Base-by-base conservation (phyloP, 1,140 invertebrate species). In the Leptinotarsa lineolata region DNA sequence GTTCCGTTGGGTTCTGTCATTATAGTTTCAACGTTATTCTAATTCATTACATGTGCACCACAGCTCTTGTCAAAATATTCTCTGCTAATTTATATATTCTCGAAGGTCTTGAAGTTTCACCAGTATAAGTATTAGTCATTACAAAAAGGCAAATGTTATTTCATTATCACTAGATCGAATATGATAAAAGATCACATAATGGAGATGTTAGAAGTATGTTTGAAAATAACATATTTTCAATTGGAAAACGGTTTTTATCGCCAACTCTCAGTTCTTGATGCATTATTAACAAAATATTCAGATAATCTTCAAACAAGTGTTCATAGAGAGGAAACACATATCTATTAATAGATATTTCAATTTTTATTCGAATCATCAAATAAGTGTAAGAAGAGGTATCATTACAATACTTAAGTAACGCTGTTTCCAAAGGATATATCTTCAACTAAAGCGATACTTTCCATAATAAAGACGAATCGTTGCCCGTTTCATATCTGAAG, bases 1-100 rank as follows among this genome's bases (percentile, higher is more conserved):
- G n/a, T 54, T 54, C n/a, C 48, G 48, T 54, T 54, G 48, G 48
- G n/a, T 16, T 54, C 48, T n/a, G 48, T 54, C n/a, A 54, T 16
- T n/a, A 54, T 54, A 54, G n/a, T 48, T 54, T 54, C 12, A 15
- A 3, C 5, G n/a, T 16, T 54, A n/a, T 54, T 11, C 46, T 1
- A 16, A 54, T 54, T n/a, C 5, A n/a, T n/a, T 2, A 54, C 5
- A n/a, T 54, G 48, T 16, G 48, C 15, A 16, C 15, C n/a, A n/a
- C n/a, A 54, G 3, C 5, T 16, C 4, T 54, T n/a, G 48, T 54
- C n/a, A 18, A 54, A 16, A 54, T 54, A n/a, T 16, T 8, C n/a
- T 54, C 48, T 4, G 48, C 15, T 16, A 2, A 54, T 54, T 54
- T 16, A 3, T 0, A n/a, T 54, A 48, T 48, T 48, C n/a, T 48